Conservation (phyloP, 2,113 vertebrate species). For the Perca fluviatilis region DNA sequence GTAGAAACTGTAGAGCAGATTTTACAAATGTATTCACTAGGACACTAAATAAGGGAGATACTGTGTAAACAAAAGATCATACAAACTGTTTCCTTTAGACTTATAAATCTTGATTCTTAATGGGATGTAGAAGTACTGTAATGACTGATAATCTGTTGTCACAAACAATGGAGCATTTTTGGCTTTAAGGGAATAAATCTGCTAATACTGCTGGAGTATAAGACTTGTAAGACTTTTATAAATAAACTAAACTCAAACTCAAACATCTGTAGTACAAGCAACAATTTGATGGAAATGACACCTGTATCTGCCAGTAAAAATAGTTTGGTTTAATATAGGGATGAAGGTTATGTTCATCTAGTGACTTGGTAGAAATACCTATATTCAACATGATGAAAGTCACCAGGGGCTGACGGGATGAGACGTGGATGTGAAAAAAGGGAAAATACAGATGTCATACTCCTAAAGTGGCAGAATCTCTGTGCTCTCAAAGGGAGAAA, state of each 20-base stretch:
- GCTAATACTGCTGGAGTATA: not conserved
- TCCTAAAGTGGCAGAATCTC: slow-evolving; percentile 12
- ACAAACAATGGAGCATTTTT: not conserved
- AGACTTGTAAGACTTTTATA: too few relatives aligned
- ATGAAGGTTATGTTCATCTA: not conserved
- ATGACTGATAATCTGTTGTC: not conserved
- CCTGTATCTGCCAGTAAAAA: not conserved
- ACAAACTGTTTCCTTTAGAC: not conserved
- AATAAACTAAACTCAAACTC: too few relatives aligned
- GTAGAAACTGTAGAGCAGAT: not conserved
- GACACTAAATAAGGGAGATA: not conserved
- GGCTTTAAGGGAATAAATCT: not conserved
- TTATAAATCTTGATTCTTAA: not conserved
- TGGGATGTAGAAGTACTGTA: not conserved
- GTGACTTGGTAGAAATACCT: not conserved
- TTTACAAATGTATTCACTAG: not conserved
- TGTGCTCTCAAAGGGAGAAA: slow-evolving; percentile 7
- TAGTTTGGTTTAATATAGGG: not conserved
- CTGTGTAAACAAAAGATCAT: too few relatives aligned
- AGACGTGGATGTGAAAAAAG: slow-evolving; percentile 21
- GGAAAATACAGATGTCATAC: not conserved
- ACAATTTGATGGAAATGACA: not conserved
- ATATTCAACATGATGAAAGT: not conserved
- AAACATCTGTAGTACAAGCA: not conserved
- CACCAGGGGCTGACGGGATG: not conserved